Conservation (phyloP, 2,113 vertebrate genomes). For the Catharus fuscescens region DNA sequence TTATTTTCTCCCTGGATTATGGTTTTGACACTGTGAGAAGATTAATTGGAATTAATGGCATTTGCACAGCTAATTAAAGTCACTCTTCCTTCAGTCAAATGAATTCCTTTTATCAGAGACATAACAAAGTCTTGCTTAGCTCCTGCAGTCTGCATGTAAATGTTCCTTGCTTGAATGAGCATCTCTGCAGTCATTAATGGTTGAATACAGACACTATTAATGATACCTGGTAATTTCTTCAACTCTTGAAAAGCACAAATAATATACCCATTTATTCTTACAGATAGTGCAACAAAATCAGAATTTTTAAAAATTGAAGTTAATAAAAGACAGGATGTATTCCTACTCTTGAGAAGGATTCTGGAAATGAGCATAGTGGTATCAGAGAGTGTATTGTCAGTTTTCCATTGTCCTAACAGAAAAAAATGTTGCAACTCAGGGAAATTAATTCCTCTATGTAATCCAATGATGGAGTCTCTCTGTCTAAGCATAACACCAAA, state of each 20-base stretch:
- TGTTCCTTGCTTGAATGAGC: conserved; percentile 56
- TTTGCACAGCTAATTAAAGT: conserved; percentile 83
- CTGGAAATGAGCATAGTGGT: not conserved
- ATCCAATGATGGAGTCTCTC: not conserved
- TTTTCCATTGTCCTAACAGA: not conserved
- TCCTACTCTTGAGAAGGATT: not conserved
- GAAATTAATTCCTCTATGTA: not conserved
- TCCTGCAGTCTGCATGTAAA: conserved; percentile 68
- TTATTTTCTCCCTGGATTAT: conserved; percentile 77
- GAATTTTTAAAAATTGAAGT: not conserved
- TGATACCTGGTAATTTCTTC: conserved; percentile 38
- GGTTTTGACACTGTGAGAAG: conserved; percentile 75
- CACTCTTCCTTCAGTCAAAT: conserved; percentile 77
- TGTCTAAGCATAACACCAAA: not conserved
- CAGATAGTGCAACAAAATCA: not conserved
- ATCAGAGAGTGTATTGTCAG: not conserved
- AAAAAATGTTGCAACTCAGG: not conserved
- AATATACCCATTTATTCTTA: not conserved
- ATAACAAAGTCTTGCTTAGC: conserved; percentile 68
- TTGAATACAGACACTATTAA: conserved; percentile 31
- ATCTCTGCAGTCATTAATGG: conserved; percentile 37
- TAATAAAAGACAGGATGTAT: not conserved
- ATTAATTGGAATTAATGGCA: conserved; percentile 83
- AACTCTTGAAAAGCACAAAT: conserved; percentile 19
- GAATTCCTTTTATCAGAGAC: conserved; percentile 78